Percentiles rank a stretch among this genome's conserved stretches.
phyloP scores from a whole-genome alignment of 2,113 vertebrate species.

The Phasianus colchicus region DNA sequence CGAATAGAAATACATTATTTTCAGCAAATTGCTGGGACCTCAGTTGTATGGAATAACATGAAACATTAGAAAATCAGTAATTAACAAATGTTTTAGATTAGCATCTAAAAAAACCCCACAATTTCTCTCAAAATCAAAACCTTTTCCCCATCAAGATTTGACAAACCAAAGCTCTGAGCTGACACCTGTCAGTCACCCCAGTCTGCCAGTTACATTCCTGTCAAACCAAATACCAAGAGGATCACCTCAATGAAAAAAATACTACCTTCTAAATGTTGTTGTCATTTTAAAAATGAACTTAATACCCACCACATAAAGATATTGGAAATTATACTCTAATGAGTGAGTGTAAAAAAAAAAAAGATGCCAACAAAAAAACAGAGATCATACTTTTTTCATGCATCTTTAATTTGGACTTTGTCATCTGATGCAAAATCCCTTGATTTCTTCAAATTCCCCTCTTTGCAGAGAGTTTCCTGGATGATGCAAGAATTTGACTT shows the following conservation, averaged over 20 bases:
- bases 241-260: background rate
- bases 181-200: background rate
- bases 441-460: background rate
- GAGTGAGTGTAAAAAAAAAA: background rate
- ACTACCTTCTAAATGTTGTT: accelerated
- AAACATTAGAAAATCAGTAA: background rate
- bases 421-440: background rate
- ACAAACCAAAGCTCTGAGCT: background rate
- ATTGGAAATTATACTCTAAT: background rate
- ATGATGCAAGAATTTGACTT: background rate
- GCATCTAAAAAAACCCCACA: background rate
- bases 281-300: background rate
- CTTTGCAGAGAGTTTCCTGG: accelerated
- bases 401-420: background rate
- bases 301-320: background rate
- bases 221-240: background rate
- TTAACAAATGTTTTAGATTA: background rate
- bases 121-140: background rate
- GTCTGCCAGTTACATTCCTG: background rate
- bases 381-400: accelerated
- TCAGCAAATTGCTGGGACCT: background rate
- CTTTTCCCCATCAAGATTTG: background rate
- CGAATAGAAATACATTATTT: background rate
- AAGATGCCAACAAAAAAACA: background rate
- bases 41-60: background rate